phyloP scores from a whole-genome alignment of 2,888 invertebrate genomes.

The Parochlus steinenii region DNA sequence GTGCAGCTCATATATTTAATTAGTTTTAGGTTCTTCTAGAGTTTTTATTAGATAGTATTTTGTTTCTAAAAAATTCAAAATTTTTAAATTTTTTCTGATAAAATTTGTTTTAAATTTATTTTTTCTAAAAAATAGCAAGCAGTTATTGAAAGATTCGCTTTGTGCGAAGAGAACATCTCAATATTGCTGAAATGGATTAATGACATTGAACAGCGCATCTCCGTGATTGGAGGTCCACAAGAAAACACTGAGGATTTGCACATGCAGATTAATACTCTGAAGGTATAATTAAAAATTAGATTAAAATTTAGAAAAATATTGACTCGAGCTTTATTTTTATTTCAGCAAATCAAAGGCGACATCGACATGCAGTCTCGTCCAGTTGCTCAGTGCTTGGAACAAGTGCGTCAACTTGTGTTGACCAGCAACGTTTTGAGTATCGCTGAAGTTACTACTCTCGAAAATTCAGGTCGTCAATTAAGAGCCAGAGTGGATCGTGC shows the following conservation, averaged over 20 bases:
- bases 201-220: constrained; percentile 66
- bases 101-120: too few species aligned
- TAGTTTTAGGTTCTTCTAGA: too few species aligned
- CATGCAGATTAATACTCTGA: constrained; percentile 76
- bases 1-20: too few species aligned
- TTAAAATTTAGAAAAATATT: background rate
- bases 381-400: constrained; percentile 75
- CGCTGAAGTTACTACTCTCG: constrained; percentile 75
- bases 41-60: too few species aligned
- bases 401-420: constrained; percentile 75
- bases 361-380: constrained; percentile 71
- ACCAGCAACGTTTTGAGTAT: constrained; percentile 85
- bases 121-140: constrained; percentile 53
- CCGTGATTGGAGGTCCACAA: constrained; percentile 73
- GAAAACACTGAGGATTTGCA: constrained; percentile 74
- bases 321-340: constrained; percentile 13
- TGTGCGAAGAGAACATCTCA: constrained; percentile 73
- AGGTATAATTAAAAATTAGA: constrained; percentile 36
- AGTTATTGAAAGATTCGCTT: constrained; percentile 83
- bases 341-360: constrained; percentile 75
- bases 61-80: too few species aligned
- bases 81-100: too few species aligned
- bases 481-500: constrained; percentile 70
- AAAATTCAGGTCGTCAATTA: constrained; percentile 70
- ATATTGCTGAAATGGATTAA: constrained; percentile 77